phyloP scores from a whole-genome alignment of 2,113 vertebrate genomes.

The Podarcis cretensis region DNA sequence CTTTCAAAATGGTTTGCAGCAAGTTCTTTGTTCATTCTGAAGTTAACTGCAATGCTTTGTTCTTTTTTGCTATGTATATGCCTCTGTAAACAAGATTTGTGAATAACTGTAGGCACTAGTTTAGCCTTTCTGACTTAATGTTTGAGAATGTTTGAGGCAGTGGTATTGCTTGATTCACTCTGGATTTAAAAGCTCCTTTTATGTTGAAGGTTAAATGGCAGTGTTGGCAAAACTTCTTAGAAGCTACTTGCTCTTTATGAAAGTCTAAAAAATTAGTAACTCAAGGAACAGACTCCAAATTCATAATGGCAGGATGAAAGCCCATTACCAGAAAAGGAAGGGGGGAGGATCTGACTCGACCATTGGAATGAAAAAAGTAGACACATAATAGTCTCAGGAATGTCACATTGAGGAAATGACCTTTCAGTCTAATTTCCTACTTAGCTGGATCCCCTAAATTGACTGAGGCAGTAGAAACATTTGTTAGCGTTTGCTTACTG shows the following conservation, averaged over 20 bases:
- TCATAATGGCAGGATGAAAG: background rate
- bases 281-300: background rate
- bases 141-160: background rate
- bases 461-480: background rate
- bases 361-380: background rate
- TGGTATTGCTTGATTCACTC: background rate
- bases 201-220: background rate
- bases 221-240: background rate
- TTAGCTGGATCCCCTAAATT: slow-evolving; percentile 1
- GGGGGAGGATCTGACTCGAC: background rate
- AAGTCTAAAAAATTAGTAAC: background rate
- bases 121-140: background rate
- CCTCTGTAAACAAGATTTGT: background rate
- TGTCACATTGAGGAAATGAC: background rate
- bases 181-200: background rate
- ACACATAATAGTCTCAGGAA: background rate
- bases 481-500: slow-evolving; percentile 18
- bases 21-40: background rate
- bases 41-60: background rate
- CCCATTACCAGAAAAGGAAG: slow-evolving; percentile 1
- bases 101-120: background rate
- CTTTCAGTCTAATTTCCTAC: slow-evolving; percentile 23
- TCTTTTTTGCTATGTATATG: background rate
- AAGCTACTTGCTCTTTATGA: background rate
- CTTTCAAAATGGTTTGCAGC: background rate